phyloP scores from a whole-genome alignment of 2,797 vertebrate genomes.

The Hapalemur alaotrensis region DNA sequence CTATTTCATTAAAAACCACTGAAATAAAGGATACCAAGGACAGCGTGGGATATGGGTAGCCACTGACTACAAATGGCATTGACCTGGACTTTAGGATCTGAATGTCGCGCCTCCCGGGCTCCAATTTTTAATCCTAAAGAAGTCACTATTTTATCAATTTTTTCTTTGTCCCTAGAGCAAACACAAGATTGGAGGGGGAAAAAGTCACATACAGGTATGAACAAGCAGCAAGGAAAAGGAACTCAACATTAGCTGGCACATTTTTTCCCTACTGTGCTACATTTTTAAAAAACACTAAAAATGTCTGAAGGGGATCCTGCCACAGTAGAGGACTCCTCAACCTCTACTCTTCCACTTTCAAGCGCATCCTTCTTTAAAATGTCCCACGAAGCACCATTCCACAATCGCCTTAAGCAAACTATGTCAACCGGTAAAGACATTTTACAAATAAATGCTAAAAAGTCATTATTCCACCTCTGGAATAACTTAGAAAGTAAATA shows the following conservation, averaged over 20 bases:
- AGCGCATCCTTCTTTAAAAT: not conserved
- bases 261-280: not conserved
- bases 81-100: conserved; percentile 95
- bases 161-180: conserved; percentile 92
- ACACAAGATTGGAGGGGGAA: not conserved
- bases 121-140: conserved; percentile 92
- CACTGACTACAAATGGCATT: conserved; percentile 96
- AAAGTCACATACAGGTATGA: not conserved
- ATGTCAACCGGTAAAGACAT: not conserved
- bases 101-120: conserved; percentile 91
- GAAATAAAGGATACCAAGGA: conserved; percentile 94
- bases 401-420: not conserved
- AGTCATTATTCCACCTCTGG: not conserved
- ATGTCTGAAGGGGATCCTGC: not conserved
- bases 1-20: not conserved
- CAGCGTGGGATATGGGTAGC: conserved; percentile 94
- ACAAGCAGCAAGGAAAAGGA: not conserved
- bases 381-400: not conserved
- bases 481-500: not conserved
- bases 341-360: not conserved
- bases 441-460: not conserved
- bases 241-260: not conserved
- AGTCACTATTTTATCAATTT: conserved; percentile 94
- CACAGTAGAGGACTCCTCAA: not conserved
- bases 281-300: not conserved